These are phyloP conservation scores for Corythaixoides concolor DNA, from an alignment of 2,113 vertebrate species.

Conservation along the genomic window DNA sequence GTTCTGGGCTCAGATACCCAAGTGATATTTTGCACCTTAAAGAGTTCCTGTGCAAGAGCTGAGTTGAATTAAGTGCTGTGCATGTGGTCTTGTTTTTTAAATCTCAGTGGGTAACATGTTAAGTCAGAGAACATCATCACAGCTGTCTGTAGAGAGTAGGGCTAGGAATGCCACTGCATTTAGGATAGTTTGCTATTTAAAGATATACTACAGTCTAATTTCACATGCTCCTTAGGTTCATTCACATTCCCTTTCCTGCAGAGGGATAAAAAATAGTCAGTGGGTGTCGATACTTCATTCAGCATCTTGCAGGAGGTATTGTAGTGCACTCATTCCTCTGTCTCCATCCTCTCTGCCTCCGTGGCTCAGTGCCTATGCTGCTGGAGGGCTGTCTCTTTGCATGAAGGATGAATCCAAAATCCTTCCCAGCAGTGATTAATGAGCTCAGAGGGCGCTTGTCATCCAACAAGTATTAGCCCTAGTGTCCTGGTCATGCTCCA, in stretches of 20 bases:
- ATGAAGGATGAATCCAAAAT: conserved; percentile 28
- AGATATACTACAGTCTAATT: not conserved
- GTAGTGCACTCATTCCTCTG: accelerated
- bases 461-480: conserved; percentile 2
- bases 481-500: conserved; percentile 2
- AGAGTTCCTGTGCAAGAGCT: not conserved
- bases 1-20: not conserved
- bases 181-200: not conserved
- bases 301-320: not conserved
- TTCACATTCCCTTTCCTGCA: not conserved
- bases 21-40: not conserved
- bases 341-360: not conserved
- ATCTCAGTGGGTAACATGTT: not conserved
- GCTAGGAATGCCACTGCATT: not conserved
- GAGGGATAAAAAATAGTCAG: not conserved
- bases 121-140: not conserved
- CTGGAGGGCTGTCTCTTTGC: not conserved
- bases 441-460: not conserved
- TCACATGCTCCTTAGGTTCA: not conserved
- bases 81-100: not conserved
- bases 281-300: not conserved
- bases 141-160: not conserved
- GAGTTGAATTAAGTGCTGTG: not conserved
- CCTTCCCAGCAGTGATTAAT: conserved; percentile 30
- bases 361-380: conserved; percentile 14